Base-by-base conservation (phyloP, 2,113 vertebrate species). In the Tretioscincus oriximinensis region DNA sequence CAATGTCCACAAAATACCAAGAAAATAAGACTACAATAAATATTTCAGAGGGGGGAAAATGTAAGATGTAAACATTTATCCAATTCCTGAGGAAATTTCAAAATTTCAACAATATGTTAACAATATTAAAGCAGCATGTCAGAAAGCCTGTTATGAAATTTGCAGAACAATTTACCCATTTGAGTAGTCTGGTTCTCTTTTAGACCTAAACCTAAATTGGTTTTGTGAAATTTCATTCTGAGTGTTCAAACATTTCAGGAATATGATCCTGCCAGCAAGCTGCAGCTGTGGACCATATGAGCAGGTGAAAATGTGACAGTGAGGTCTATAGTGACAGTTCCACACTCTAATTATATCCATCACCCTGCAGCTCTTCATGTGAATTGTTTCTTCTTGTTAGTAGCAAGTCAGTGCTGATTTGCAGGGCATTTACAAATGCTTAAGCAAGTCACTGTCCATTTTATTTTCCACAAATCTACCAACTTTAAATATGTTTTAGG, bases 81-180 rank as follows among this genome's bases (percentile, higher is more conserved):
- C 31, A 68, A 78, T 69, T 78, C 65, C 49, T 78, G 12, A 78
- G 49, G 49, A 69, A 78, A 78, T 70, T 78, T 60, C 51, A 35
- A 61, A 79, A 71, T 71, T 71, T 70, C 51, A 71, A 79, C 51
- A 79, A 79, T 70, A 79, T 71, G 67, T 71, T 71, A 79, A 60
- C 26, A 79, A 61, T 79, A 70, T 70, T 71, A 79, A 79, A 79
- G 60, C n/a, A 67, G 24, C 54, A 60, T 79, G 77, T 54, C 21
- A 26, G 51, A 61, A 61, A 79, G 35, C 60, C 31, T 79, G 54
- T 79, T 71, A 70, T 61, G 67, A 70, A 51, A 79, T 79, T 78
- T 70, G 77, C 77, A 79, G 77, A 61, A 71, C 77, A 24, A 70
- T 79, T 79, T 79, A 70, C 31, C n/a, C 22, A 70, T 16, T 31